phyloP scores from a whole-genome alignment of 2,113 vertebrate genomes.

The Mustelus asterias region DNA sequence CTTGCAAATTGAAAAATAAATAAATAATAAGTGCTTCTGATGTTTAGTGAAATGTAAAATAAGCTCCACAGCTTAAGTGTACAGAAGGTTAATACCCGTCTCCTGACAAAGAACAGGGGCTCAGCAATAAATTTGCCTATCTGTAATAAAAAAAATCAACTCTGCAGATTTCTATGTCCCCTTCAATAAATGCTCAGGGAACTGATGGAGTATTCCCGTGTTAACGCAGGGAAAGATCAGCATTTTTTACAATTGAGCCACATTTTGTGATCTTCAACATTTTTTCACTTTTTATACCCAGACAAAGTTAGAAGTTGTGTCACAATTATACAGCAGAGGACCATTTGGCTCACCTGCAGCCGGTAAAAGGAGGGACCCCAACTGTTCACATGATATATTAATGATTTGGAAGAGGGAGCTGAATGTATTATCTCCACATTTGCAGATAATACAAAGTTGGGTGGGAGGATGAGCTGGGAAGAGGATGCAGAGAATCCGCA shows the following conservation, averaged over 20 bases:
- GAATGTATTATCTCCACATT: too few relatives aligned
- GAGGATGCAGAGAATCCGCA: too few relatives aligned
- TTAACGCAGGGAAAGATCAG: neutral
- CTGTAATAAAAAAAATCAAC: slow-evolving; percentile 5
- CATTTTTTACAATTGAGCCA: neutral
- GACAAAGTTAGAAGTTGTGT: neutral
- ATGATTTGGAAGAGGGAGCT: too few relatives aligned
- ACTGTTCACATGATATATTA: too few relatives aligned
- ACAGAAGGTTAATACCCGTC: slow-evolving; percentile 2
- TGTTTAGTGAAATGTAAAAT: slow-evolving; percentile 26
- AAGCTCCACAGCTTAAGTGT: neutral
- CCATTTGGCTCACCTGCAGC: neutral
- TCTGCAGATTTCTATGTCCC: neutral
- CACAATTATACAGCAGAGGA: neutral
- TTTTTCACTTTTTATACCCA: neutral
- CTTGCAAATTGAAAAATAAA: slow-evolving; percentile 10
- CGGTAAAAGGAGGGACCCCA: neutral
- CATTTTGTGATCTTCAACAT: neutral
- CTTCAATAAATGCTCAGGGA: neutral
- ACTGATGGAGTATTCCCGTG: neutral
- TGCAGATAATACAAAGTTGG: too few relatives aligned
- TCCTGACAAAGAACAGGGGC: neutral
- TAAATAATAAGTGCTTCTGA: neutral
- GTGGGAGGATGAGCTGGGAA: too few relatives aligned
- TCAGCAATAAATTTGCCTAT: slow-evolving; percentile 33